These are phyloP conservation scores for Catostylus mosaicus DNA, from an alignment of 30 jellyfish, hydroid and myxozoan species.

Conservation along the genomic window DNA sequence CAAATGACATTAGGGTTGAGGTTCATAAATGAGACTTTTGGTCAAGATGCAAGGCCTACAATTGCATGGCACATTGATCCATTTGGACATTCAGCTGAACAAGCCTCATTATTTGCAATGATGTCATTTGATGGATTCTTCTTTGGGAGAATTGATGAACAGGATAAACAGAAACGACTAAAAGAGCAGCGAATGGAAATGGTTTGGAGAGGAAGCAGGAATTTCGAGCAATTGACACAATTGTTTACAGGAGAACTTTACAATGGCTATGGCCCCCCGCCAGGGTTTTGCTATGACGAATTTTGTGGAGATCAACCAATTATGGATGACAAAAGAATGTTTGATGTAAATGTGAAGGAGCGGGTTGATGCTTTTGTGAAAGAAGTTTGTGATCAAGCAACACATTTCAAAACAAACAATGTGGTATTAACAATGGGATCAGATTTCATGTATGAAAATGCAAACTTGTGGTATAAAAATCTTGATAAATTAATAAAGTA, in stretches of 20 bases:
- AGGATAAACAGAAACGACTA: constrained; percentile 85
- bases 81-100: constrained; percentile 99
- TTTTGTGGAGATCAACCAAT: constrained; percentile 95
- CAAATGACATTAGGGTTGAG: constrained; percentile 96
- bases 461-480: constrained; percentile 91
- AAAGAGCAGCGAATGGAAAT: constrained; percentile 94
- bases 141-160: constrained; percentile 93
- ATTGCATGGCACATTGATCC: constrained; percentile 99
- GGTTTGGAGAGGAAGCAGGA: constrained; percentile 98
- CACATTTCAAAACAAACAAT: constrained; percentile 81
- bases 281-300: constrained; percentile 93
- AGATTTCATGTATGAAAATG: constrained; percentile 95
- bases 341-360: constrained; percentile 92
- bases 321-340: constrained; percentile 87
- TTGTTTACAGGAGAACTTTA: constrained; percentile 96
- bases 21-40: constrained; percentile 91
- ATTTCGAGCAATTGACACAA: constrained; percentile 77
- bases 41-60: constrained; percentile 90
- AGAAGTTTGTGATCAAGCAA: constrained; percentile 95
- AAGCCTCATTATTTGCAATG: constrained; percentile 94
- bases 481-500: constrained; percentile 87
- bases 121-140: constrained; percentile 99
- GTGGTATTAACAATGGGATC: constrained; percentile 95
- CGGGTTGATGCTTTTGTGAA: constrained; percentile 89
- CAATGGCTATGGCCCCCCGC: constrained; percentile 93